Evolutionary conservation across 2,888 invertebrate genomes (phyloP).

Genomic region (Mimumesa dahlbomi): DNA sequence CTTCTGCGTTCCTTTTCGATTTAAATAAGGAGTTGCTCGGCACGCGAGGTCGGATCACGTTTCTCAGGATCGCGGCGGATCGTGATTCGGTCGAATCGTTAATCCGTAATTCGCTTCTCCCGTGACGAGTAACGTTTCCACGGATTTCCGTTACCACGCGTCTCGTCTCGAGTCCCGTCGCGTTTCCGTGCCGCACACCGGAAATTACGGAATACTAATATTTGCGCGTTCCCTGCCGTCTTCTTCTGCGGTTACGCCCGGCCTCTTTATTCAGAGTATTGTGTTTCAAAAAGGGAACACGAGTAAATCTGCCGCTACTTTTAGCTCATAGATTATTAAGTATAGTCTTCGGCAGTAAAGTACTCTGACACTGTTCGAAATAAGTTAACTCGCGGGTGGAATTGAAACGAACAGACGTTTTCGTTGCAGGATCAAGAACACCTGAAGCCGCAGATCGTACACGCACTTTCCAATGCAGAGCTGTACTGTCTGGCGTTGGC

Average conservation of each 20-base stretch:
- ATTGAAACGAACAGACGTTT: not conserved
- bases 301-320: slow-evolving; percentile 13
- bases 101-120: slow-evolving; percentile 2
- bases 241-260: slow-evolving; percentile 40
- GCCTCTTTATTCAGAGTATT: slow-evolving; percentile 14
- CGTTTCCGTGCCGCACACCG: slow-evolving; percentile 44
- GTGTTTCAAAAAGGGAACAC: slow-evolving; percentile 31
- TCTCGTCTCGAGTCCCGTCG: slow-evolving; percentile 49
- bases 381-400: no score
- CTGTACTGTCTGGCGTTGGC: slow-evolving; percentile 96
- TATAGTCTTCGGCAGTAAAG: no score
- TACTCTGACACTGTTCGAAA: no score
- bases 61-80: not conserved
- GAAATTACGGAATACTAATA: slow-evolving; percentile 58
- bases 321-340: no score
- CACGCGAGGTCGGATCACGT: not conserved
- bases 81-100: not conserved
- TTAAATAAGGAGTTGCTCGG: not conserved
- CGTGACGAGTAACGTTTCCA: slow-evolving; percentile 10
- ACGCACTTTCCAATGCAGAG: slow-evolving; percentile 95
- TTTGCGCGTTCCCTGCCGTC: slow-evolving; percentile 47
- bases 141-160: slow-evolving; percentile 46
- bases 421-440: slow-evolving; percentile 90
- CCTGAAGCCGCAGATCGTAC: slow-evolving; percentile 95
- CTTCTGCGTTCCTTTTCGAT: no score